Evolutionary conservation across 2,797 vertebrate species (phyloP), one percentile per base, ranked within the genome.

Genomic region (Falco novaeseelandiae): DNA sequence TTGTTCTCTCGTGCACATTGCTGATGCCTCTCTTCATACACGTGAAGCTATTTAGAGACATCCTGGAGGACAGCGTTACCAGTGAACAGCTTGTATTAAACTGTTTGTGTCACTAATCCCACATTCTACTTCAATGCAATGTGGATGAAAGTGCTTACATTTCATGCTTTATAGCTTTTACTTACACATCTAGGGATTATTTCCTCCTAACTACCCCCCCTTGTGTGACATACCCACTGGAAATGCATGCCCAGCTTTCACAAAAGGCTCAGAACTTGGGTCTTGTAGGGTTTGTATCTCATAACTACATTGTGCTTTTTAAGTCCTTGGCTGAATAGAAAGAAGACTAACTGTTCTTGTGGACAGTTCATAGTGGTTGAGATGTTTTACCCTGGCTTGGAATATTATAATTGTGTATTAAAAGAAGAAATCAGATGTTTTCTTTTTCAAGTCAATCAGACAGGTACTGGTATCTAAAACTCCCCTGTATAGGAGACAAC

Each of bases 371-470:
- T 55, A 70, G 63, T 34, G 14, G 30, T 27, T 79, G 58, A 54
- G 36, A 34, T 63, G 21, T 72, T 76, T 91, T 90, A 69, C 27
- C 32, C 65, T 91, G 38, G 12, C 36, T 78, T 86, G 30, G 66
- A 87, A 70, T 90, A 54, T 46, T 88, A 30, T 65, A 85, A 91
- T 86, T 62, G 9, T 72, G 38, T 62, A 25, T 80, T 96, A 77
- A 88, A 88, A 84, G 15, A 70, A 21, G 25, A 90, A 88, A 66
- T 78, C 7, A 86, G 89, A 55, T 73, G 63, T 73, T 93, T 90
- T 61, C 30, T 72, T 83, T 87, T 80, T 70, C 44, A 72, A 72
- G 51, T 49, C 22, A 79, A 3, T 76, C 51, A 58, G 65, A 48
- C 49, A 81, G 48, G 26, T 69, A 55, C 29, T 44, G n/a, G 23